phyloP scores from a whole-genome alignment of 2,113 vertebrate genomes.

The Synchiropus splendidus region DNA sequence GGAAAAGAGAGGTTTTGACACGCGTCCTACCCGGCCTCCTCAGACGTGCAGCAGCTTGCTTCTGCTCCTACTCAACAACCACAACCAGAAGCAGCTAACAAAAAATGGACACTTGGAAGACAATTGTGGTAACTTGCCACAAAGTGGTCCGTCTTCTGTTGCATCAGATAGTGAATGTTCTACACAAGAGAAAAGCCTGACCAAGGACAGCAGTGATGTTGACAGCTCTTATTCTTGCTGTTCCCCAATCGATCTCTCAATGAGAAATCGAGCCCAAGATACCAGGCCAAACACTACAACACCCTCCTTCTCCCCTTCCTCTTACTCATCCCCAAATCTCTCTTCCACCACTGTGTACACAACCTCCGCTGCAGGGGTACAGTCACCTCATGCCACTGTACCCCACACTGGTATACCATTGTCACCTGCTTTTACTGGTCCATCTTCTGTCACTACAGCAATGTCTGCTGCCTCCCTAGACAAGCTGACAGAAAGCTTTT shows the following conservation, averaged over 20 bases:
- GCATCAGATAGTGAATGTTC: slow-evolving; percentile 86
- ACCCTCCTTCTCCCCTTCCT: slow-evolving; percentile 31
- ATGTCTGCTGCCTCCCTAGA: slow-evolving; percentile 74
- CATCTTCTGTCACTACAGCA: slow-evolving; percentile 40
- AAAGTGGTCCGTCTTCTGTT: slow-evolving; percentile 78
- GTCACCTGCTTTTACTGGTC: slow-evolving; percentile 54
- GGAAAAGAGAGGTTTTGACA: slow-evolving; percentile 79
- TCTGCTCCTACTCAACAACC: slow-evolving; percentile 90
- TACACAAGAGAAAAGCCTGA: slow-evolving; percentile 81
- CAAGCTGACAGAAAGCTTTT: slow-evolving; percentile 85
- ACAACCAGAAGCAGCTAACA: slow-evolving; percentile 75
- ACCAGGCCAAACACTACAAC: slow-evolving; percentile 34
- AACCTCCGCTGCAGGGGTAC: slow-evolving; percentile 30
- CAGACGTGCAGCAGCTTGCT: slow-evolving; percentile 89
- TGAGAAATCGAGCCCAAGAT: slow-evolving; percentile 72
- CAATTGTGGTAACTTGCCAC: slow-evolving; percentile 62
- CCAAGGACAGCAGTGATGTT: slow-evolving; percentile 91
- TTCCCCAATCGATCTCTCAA: slow-evolving; percentile 91
- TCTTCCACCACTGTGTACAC: slow-evolving; percentile 25
- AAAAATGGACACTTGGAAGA: slow-evolving; percentile 75
- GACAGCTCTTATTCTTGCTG: slow-evolving; percentile 92
- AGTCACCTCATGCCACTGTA: slow-evolving; percentile 56
- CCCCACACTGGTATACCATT: slow-evolving; percentile 29
- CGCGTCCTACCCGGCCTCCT: slow-evolving; percentile 71
- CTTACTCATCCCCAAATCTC: slow-evolving; percentile 56